Evolutionary conservation across 2,888 invertebrate genomes (phyloP).

Genomic region (Laspeyria flexula): DNA sequence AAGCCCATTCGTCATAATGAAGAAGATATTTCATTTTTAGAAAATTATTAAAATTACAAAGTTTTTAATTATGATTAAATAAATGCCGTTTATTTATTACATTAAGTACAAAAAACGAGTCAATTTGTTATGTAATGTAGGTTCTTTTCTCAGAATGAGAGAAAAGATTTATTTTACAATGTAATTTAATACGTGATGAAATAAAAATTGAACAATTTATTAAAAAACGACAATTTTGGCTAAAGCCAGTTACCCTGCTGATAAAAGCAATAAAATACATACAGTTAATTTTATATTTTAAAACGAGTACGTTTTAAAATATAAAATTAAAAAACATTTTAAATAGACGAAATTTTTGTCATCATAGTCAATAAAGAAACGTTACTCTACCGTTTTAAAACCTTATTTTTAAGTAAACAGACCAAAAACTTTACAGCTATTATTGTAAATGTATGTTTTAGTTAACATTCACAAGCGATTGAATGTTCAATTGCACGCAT

Average conservation of each 20-base stretch:
- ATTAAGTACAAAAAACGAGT: not conserved
- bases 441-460: slow-evolving; percentile 35
- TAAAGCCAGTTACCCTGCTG: slow-evolving; percentile 35
- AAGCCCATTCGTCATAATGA: no score
- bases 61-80: no score
- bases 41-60: no score
- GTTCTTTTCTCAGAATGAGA: no score
- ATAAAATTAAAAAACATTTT: slow-evolving; percentile 8
- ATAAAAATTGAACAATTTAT: not conserved
- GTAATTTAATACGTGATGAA: no score
- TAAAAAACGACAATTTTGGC: slow-evolving; percentile 20
- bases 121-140: not conserved
- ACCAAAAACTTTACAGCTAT: slow-evolving; percentile 54
- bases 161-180: no score
- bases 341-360: slow-evolving; percentile 58
- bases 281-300: no score
- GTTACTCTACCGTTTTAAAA: slow-evolving; percentile 34
- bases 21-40: no score
- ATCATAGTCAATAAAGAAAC: slow-evolving; percentile 33
- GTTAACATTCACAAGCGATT: slow-evolving; percentile 39
- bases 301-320: slow-evolving; percentile 18
- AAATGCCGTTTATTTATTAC: no score
- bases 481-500: slow-evolving; percentile 25
- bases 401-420: slow-evolving; percentile 50
- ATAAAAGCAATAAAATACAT: slow-evolving; percentile 33